Percentiles rank a stretch among this genome's conserved stretches.
Evolutionary conservation across 2,797 vertebrate genomes (phyloP).

Genomic region (Hephaestus fuliginosus): DNA sequence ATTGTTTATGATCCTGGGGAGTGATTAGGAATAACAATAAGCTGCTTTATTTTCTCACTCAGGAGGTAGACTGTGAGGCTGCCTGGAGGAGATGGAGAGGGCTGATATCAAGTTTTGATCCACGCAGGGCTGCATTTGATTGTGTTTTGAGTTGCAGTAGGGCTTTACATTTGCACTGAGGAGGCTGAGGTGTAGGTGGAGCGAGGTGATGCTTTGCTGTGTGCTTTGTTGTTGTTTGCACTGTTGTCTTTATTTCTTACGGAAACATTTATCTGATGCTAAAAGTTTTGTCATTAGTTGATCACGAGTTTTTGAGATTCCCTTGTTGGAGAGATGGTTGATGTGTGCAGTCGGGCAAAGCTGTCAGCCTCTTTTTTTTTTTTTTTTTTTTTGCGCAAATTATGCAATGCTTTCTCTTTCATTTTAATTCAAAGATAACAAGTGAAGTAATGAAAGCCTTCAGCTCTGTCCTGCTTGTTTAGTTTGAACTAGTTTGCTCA

Average conservation of each 20-base stretch:
- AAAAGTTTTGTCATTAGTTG: conserved; percentile 51
- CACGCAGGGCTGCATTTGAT: conserved; percentile 41
- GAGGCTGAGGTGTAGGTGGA: conserved; percentile 9
- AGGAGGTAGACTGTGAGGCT: conserved; percentile 47
- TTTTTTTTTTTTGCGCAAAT: neutral
- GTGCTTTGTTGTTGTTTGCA: neutral
- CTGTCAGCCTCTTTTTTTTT: neutral
- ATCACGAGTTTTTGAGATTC: conserved; percentile 42
- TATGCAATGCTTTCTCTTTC: neutral
- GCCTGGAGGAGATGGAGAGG: conserved; percentile 50
- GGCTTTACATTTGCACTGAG: conserved; percentile 45
- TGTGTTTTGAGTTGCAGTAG: conserved; percentile 52
- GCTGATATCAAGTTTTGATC: conserved; percentile 62
- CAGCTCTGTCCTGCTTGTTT: neutral
- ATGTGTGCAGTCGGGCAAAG: neutral
- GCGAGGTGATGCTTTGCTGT: conserved; percentile 27
- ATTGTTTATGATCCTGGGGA: conserved; percentile 83
- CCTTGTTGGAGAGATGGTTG: neutral
- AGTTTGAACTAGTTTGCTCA: neutral
- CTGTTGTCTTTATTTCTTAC: neutral
- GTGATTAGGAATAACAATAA: conserved; percentile 83
- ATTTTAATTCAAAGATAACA: neutral
- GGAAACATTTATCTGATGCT: neutral
- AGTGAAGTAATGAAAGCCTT: neutral
- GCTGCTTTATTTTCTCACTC: conserved; percentile 64